These are phyloP conservation scores for Beroe forskalii DNA, from an alignment of 37 sponge, comb jelly and placozoan species.

Conservation along the genomic window DNA sequence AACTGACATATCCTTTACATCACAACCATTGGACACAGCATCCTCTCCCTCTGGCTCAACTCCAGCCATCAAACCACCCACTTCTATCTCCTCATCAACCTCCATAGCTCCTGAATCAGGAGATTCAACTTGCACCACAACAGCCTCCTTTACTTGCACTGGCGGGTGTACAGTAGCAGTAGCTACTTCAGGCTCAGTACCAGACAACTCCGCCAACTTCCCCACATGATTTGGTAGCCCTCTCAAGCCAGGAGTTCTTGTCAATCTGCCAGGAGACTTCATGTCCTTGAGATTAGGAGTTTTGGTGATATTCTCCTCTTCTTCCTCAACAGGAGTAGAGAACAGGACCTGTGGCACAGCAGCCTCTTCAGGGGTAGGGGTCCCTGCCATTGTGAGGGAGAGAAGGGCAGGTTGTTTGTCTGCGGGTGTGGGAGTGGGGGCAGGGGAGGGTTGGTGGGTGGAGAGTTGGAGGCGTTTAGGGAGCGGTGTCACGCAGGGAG, in stretches of 20 bases:
- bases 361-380: constrained; percentile 1
- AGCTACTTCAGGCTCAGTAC: background rate
- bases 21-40: background rate
- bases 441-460: constrained; percentile 14
- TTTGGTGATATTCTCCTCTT: background rate
- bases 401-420: constrained; percentile 23
- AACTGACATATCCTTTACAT: background rate
- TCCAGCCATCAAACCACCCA: background rate
- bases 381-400: constrained; percentile 1
- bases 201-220: background rate
- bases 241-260: background rate
- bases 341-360: background rate
- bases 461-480: constrained; percentile 33
- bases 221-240: background rate
- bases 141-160: background rate
- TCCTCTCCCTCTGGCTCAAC: background rate
- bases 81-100: background rate
- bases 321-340: background rate
- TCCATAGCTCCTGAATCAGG: background rate
- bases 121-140: background rate
- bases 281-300: constrained; percentile 22
- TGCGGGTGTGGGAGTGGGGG: background rate
- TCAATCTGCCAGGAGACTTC: background rate
- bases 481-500: background rate
- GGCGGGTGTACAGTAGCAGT: background rate